Evolutionary conservation across 2,797 vertebrate species (phyloP).

Genomic region (Leuciscus waleckii): DNA sequence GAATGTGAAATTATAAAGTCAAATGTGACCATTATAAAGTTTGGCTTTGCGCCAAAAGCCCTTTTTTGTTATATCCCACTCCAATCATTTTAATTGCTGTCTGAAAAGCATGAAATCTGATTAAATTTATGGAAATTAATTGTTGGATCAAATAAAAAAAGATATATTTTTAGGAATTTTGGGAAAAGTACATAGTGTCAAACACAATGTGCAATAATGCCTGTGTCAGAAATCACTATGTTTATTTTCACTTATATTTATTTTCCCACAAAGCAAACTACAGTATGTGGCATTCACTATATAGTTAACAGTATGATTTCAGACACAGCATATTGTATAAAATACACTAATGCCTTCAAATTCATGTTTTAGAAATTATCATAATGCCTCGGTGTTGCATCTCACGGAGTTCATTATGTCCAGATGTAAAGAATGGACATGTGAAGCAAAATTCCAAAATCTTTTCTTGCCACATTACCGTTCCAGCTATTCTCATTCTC

Average conservation of each 20-base stretch:
- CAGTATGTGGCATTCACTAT: not conserved
- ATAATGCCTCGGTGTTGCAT: not conserved
- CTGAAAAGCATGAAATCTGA: not conserved
- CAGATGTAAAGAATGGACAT: not conserved
- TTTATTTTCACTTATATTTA: not conserved
- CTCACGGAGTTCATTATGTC: not conserved
- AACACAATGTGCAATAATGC: not conserved
- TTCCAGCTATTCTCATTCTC: not conserved
- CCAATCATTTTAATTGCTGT: not conserved
- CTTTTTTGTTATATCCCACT: not conserved
- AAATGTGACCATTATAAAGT: constrained; percentile 9
- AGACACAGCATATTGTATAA: not conserved
- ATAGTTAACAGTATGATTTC: not conserved
- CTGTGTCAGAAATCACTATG: not conserved
- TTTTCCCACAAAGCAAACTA: not conserved
- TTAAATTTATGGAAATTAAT: not conserved
- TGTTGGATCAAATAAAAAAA: not conserved
- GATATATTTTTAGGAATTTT: not conserved
- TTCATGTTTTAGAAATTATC: not conserved
- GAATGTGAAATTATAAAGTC: constrained; percentile 21
- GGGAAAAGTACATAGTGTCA: not conserved
- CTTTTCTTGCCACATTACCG: not conserved
- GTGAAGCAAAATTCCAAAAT: not conserved
- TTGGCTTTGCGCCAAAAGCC: not conserved
- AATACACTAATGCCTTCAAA: not conserved